Evolutionary conservation across 2,888 invertebrate species (phyloP).

Genomic region (Drosophila atripex): DNA sequence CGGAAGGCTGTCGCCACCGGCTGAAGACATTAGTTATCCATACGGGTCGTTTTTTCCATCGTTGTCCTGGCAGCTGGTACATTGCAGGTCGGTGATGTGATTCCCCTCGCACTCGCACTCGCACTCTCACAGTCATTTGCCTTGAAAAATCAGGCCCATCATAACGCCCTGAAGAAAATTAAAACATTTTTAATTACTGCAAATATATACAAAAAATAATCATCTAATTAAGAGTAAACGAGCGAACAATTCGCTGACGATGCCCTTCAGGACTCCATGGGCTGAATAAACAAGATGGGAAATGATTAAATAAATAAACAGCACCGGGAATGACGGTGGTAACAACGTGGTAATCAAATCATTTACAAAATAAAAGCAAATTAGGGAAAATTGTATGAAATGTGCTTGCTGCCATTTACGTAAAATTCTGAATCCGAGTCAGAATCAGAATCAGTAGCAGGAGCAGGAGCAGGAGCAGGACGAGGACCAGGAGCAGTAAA

Average conservation of each 20-base stretch:
- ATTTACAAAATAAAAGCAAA: slow-evolving; percentile 72
- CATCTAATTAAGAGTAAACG: slow-evolving; percentile 61
- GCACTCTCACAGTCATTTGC: background rate
- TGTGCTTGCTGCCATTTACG: slow-evolving; percentile 23
- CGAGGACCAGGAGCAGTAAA: background rate
- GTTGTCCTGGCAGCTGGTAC: background rate
- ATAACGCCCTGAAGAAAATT: slow-evolving; percentile 44
- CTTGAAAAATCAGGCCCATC: background rate
- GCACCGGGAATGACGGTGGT: slow-evolving; percentile 15
- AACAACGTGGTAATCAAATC: slow-evolving; percentile 67
- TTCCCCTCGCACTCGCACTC: too few relatives aligned
- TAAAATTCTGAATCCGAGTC: background rate
- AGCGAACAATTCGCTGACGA: slow-evolving; percentile 32
- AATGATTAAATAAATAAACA: slow-evolving; percentile 53
- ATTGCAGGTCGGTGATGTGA: slow-evolving; percentile 24
- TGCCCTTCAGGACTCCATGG: slow-evolving; percentile 24
- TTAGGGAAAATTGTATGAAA: slow-evolving; percentile 42
- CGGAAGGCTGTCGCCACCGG: slow-evolving; percentile 42
- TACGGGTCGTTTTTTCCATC: slow-evolving; percentile 5
- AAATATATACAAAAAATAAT: slow-evolving; percentile 53
- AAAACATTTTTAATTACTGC: slow-evolving; percentile 70
- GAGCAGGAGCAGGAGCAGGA: background rate
- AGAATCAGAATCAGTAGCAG: background rate
- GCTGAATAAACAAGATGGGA: slow-evolving; percentile 36
- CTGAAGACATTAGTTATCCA: slow-evolving; percentile 24